Conservation (phyloP, 1,140 invertebrate genomes). For the Papilio machaon region DNA sequence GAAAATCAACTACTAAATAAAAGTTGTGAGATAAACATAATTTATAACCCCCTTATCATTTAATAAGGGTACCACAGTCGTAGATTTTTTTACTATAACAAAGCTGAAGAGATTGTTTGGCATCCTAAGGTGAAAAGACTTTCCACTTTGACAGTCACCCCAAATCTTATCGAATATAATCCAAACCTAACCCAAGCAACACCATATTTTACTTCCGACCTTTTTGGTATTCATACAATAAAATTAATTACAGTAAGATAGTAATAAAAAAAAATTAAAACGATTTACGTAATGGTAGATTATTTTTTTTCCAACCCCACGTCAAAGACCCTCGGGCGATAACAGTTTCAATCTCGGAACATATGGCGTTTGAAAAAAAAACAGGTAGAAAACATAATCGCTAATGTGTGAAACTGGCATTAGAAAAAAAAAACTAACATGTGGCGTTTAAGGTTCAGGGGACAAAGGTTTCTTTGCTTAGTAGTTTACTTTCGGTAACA, state of each 20-base stretch:
- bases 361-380: constrained; percentile 21
- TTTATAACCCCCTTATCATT: background rate
- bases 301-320: constrained; percentile 18
- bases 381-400: constrained; percentile 13
- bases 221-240: background rate
- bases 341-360: constrained; percentile 25
- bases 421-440: constrained; percentile 30
- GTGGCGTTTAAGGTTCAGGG: constrained; percentile 21
- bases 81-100: background rate
- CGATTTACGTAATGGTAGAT: constrained; percentile 3
- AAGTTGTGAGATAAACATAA: background rate
- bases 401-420: constrained; percentile 30
- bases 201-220: background rate
- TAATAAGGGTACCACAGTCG: background rate
- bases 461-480: constrained; percentile 20
- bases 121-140: background rate
- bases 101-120: background rate
- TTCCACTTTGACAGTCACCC: background rate
- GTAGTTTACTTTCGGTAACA: background rate
- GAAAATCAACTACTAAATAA: background rate
- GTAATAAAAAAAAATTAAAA: constrained; percentile 6
- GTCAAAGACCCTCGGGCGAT: constrained; percentile 13
- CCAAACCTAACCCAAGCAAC: background rate
- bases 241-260: background rate
- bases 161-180: background rate